Evolutionary conservation across 2,113 vertebrate genomes (phyloP), one percentile per base, ranked within the genome.

Genomic region (Gadus chalcogrammus): DNA sequence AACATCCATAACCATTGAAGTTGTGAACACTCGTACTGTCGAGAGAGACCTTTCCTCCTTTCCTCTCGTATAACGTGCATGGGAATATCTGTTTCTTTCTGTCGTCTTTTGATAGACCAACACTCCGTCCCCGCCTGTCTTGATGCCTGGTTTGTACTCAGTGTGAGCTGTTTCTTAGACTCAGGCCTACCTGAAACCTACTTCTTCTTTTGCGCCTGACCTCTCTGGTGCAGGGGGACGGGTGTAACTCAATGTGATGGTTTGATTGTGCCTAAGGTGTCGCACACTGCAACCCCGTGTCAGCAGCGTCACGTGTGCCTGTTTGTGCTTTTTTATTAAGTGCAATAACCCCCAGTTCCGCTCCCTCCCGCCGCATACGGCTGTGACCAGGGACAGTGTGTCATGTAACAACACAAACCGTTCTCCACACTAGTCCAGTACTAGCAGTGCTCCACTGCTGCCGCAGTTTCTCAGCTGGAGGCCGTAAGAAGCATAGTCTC

Each of bases 181-280:
- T 72, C 65, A 82, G 31, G 31, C 31, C 31, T 35, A 35, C 4
- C 31, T 35, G 4, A 35, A 35, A 4, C 31, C 31, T 35, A 35
- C 31, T 35, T 81, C 71, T 80, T 79, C 74, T 71, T 67, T 78
- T 83, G 74, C 79, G 65, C 76, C 87, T 73, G 75, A 80, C 56
- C 76, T 70, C 65, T 78, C 75, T 67, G 67, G 76, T 77, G 69
- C 58, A 80, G 84, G 81, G 82, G 81, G 80, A 78, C 42, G 8
- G 8, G 11, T 13, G 42, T 48, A 9, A 90, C 82, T 83, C 80
- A 53, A 72, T 80, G 79, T 53, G 71, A 78, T 53, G 71, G 76
- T 84, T 83, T 88, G 81, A 90, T 79, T 75, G 85, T 90, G 87
- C 85, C 88, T 90, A 82, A 75, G 78, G 79, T 83, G 79, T 69